Percentiles rank a stretch among this genome's conserved stretches.
Evolutionary conservation across 2,113 vertebrate species (phyloP).

Genomic region (Percina caprodes): DNA sequence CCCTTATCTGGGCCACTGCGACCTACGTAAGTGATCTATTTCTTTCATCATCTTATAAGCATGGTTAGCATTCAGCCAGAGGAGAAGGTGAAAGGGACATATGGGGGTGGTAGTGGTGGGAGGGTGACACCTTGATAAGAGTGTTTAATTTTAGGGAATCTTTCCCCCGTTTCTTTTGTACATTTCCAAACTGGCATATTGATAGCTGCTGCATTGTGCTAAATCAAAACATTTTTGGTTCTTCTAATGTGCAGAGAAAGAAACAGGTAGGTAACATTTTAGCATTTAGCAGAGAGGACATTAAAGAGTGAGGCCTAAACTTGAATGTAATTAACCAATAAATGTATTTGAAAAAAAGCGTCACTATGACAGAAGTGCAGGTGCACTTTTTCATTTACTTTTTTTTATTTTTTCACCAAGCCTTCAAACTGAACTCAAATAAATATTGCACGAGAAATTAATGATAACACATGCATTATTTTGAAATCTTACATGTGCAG

Average conservation of each 20-base stretch:
- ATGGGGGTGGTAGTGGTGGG: constrained; percentile 4
- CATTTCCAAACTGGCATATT: constrained; percentile 29
- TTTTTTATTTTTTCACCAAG: not conserved
- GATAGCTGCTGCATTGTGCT: constrained; percentile 14
- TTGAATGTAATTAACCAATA: not conserved
- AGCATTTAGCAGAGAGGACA: not conserved
- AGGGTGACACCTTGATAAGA: constrained; percentile 37
- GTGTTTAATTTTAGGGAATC: constrained; percentile 29
- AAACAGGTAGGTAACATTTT: not conserved
- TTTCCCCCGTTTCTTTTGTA: not conserved
- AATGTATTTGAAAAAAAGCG: not conserved
- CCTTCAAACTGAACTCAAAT: not conserved
- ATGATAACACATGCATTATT: constrained; percentile 13
- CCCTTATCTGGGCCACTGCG: constrained; percentile 74
- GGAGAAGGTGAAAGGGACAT: constrained; percentile 18
- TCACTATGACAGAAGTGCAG: not conserved
- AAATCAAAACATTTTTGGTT: constrained; percentile 14
- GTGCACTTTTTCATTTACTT: not conserved
- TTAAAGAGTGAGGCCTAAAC: not conserved
- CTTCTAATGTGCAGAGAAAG: not conserved
- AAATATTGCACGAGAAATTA: constrained; percentile 1
- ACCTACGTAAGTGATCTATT: constrained; percentile 60
- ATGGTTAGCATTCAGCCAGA: constrained; percentile 40
- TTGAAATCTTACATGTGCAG: not conserved
- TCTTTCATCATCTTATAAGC: constrained; percentile 53